A percentile compares a stretch with the other conserved stretches of the same genome.
Conservation (phyloP, 2,113 vertebrate species). For the Etia nguti region DNA sequence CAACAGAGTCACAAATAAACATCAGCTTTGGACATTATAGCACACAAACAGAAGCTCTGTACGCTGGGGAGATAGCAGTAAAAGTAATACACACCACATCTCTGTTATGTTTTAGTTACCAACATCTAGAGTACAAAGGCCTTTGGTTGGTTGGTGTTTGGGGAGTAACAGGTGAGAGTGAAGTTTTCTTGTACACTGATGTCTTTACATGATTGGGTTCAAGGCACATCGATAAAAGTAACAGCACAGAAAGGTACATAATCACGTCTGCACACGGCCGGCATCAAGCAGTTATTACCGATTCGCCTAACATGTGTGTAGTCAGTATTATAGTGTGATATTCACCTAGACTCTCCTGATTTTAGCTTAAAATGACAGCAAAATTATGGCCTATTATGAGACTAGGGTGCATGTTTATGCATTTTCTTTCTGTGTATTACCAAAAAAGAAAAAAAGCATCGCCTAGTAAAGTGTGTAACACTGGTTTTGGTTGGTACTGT, state of each 20-base stretch:
- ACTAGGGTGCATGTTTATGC: neutral
- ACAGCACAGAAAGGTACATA: constrained; percentile 32
- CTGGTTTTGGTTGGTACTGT: neutral
- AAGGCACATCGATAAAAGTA: constrained; percentile 47
- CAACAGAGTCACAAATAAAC: constrained; percentile 50
- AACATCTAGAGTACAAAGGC: constrained; percentile 24
- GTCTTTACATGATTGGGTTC: constrained; percentile 2
- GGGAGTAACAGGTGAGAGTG: neutral
- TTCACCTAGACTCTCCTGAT: neutral
- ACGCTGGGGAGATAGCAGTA: neutral
- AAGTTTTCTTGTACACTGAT: neutral
- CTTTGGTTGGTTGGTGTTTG: constrained; percentile 34
- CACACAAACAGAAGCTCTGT: constrained; percentile 34
- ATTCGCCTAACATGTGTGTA: neutral
- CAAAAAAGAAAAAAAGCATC: neutral
- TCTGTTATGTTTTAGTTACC: neutral
- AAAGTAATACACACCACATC: neutral
- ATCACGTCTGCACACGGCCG: neutral
- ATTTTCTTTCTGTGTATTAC: neutral
- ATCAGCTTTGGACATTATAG: constrained; percentile 23
- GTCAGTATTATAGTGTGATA: neutral
- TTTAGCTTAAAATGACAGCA: neutral
- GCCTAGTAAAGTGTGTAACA: neutral
- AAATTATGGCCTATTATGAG: neutral
- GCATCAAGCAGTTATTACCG: neutral